These are phyloP conservation scores for Chloromyia formosa DNA, from an alignment of 2,888 invertebrate species.

Conservation along the genomic window DNA sequence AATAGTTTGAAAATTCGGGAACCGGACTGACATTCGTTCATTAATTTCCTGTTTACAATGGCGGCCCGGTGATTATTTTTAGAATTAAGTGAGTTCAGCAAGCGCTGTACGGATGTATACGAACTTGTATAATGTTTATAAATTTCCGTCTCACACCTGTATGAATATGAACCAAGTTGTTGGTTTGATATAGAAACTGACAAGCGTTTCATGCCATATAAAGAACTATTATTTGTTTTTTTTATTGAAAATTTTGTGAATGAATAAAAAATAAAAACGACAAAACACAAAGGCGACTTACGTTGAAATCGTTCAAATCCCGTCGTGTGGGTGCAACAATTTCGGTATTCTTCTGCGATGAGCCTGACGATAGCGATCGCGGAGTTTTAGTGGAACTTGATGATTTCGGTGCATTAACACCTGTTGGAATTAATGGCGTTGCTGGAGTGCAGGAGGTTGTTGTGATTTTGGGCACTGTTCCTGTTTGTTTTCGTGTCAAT, in stretches of 20 bases:
- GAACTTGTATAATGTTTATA: constrained; percentile 11
- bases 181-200: neutral
- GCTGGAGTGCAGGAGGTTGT: constrained; percentile 53
- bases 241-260: neutral
- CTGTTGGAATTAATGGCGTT: constrained; percentile 44
- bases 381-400: constrained; percentile 4
- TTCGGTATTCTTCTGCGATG: constrained; percentile 61
- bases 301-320: constrained; percentile 67
- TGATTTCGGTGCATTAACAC: constrained; percentile 7
- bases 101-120: neutral
- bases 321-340: constrained; percentile 70
- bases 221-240: neutral
- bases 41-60: constrained; percentile 16
- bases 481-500: constrained; percentile 64
- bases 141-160: neutral
- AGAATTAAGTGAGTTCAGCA: neutral
- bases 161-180: constrained; percentile 1
- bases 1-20: neutral
- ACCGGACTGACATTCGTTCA: neutral
- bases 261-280: neutral
- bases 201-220: no score
- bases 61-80: neutral
- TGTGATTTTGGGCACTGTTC: constrained; percentile 75
- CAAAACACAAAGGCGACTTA: constrained; percentile 51
- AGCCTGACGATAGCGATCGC: constrained; percentile 5